phyloP scores from a whole-genome alignment of 2,113 vertebrate genomes.

The Triplophysa siluroides region DNA sequence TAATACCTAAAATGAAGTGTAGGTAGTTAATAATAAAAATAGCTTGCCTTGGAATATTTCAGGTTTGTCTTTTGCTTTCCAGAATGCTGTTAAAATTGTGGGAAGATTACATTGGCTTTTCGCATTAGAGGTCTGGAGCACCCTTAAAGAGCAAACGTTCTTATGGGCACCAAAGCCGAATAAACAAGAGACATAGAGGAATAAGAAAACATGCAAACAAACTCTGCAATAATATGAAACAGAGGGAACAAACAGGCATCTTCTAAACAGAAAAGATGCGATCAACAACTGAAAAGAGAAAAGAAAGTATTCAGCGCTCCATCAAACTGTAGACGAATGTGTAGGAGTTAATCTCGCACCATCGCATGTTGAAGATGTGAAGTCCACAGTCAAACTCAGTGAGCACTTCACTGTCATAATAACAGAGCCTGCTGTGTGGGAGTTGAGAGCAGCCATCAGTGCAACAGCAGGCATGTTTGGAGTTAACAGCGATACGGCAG shows the following conservation, averaged over 20 bases:
- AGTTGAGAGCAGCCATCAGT: constrained; percentile 41
- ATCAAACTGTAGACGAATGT: constrained; percentile 50
- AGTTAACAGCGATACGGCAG: constrained; percentile 38
- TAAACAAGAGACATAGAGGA: constrained; percentile 8
- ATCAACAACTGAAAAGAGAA: constrained; percentile 22
- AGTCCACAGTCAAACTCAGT: constrained; percentile 50
- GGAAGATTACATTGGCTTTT: too few species aligned
- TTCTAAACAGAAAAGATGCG: constrained; percentile 25
- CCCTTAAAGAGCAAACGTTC: neutral
- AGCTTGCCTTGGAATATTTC: too few species aligned
- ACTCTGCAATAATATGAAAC: constrained; percentile 16
- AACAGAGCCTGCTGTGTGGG: constrained; percentile 53
- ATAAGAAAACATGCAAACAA: neutral
- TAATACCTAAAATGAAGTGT: too few species aligned
- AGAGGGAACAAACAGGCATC: constrained; percentile 6
- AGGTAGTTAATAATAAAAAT: too few species aligned
- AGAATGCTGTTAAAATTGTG: too few species aligned
- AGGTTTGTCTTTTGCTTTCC: too few species aligned
- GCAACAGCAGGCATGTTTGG: constrained; percentile 42
- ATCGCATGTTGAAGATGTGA: constrained; percentile 38
- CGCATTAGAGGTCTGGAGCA: neutral
- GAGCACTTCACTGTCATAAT: constrained; percentile 52
- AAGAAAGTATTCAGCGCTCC: neutral
- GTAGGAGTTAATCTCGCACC: constrained; percentile 54
- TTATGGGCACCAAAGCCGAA: constrained; percentile 1